phyloP scores from a whole-genome alignment of 2,888 invertebrate species.

The Zonitis immaculata region DNA sequence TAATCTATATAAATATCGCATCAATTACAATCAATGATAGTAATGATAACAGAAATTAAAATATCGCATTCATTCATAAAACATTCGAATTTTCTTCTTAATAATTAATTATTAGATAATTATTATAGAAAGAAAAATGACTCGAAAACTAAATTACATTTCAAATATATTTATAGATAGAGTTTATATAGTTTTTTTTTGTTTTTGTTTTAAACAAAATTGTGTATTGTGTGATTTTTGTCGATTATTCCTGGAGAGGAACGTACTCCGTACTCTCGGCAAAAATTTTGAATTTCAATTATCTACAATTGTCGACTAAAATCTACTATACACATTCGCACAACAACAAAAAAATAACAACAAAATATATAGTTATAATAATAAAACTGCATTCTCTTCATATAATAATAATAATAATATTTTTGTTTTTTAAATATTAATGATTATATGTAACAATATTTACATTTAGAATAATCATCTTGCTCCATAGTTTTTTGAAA shows the following conservation, averaged over 20 bases:
- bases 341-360: conserved; percentile 28
- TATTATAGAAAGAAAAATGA: neutral
- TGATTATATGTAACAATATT: conserved; percentile 53
- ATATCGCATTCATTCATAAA: conserved; percentile 20
- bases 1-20: conserved; percentile 27
- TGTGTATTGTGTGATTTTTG: neutral
- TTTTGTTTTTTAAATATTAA: conserved; percentile 27
- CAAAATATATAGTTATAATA: conserved; percentile 25
- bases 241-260: conserved; percentile 40
- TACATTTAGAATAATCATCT: conserved; percentile 55
- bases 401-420: no score
- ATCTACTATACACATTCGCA: conserved; percentile 40
- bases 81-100: conserved; percentile 19
- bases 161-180: neutral
- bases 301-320: conserved; percentile 35
- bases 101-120: neutral
- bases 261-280: conserved; percentile 49
- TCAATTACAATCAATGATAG: conserved; percentile 10
- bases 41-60: neutral
- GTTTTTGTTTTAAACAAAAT: conserved; percentile 34
- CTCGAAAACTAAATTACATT: neutral
- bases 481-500: conserved; percentile 39
- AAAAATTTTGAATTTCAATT: conserved; percentile 43
- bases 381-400: conserved; percentile 33
- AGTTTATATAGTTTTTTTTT: neutral